These are phyloP conservation scores for Leptopilina myrica DNA, from an alignment of 2,888 invertebrate species.

Conservation along the genomic window DNA sequence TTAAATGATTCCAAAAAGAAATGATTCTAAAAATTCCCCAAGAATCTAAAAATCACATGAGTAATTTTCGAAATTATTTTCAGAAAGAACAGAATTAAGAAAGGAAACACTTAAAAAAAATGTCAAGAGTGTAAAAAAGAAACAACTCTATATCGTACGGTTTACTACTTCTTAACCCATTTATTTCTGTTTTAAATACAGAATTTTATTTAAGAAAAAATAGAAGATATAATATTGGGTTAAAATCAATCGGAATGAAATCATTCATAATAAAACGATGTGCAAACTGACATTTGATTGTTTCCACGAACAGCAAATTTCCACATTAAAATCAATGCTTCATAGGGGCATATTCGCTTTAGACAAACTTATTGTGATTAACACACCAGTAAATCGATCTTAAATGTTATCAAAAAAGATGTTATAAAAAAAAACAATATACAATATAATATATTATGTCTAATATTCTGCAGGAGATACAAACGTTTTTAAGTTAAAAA, in stretches of 20 bases:
- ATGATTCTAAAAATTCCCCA: no score
- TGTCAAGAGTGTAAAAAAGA: not conserved
- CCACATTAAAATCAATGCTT: slow-evolving; percentile 20
- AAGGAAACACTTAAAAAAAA: not conserved
- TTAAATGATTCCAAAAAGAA: no score
- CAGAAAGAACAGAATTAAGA: not conserved
- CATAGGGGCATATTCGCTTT: slow-evolving; percentile 9
- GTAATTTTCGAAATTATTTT: no score
- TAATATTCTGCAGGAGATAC: slow-evolving; percentile 31
- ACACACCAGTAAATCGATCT: slow-evolving; percentile 20
- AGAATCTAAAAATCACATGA: no score
- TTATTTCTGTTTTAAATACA: slow-evolving; percentile 60
- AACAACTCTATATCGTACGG: not conserved
- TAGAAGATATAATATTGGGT: slow-evolving; percentile 56
- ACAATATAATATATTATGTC: not conserved
- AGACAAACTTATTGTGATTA: slow-evolving; percentile 12
- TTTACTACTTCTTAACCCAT: slow-evolving; percentile 55
- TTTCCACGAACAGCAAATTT: slow-evolving; percentile 25
- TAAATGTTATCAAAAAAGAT: slow-evolving; percentile 20
- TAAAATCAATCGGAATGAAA: slow-evolving; percentile 66
- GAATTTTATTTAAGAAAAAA: slow-evolving; percentile 61
- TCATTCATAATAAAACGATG: slow-evolving; percentile 54
- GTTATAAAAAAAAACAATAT: slow-evolving; percentile 19
- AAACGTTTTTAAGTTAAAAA: slow-evolving; percentile 32
- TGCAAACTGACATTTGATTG: slow-evolving; percentile 28